Evolutionary conservation across 2,888 invertebrate species (phyloP), one percentile per base, ranked within the genome.

Genomic region (Amphipoea oculea): DNA sequence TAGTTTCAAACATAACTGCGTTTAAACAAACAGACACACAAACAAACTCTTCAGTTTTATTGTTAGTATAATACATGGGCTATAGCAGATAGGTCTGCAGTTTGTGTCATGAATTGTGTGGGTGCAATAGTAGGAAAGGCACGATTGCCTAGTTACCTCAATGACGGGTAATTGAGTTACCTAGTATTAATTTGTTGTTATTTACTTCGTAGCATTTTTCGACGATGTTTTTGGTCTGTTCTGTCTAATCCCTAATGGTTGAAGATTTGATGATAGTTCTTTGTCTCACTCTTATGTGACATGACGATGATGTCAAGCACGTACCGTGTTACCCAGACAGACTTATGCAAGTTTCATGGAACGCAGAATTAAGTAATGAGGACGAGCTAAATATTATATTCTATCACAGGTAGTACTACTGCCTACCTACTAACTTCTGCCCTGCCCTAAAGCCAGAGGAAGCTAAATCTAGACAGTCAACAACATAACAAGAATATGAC

Each of bases 21-120:
- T 40, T 40, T 4, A 5, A 40, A 40, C 40, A 40, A 40, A 4
- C 40, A 40, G 4, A 40, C 40, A 40, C 4, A 40, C 40, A 40
- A 40, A 40, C 5, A 40, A 40, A 40, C 40, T 40, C 40, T 40
- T 40, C 40, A 40, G 40, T 4, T 40, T 40, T 40, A 40, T 5
- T 40, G 5, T 40, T 40, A 40, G 40, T 40, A 40, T 4, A 40
- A 40, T 40, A 40, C 36, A 2, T 36, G 3, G 36, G 40, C 40
- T 40, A 40, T 40, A 40, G 36, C 5, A 40, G 6, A 17, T 70
- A 54, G 60, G 60, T 54, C 77, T 66, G 65, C 76, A 66, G 65
- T 77, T 74, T 42, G 20, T 70, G 48, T 51, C 51, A 79, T 51
- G 66, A 66, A 69, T 73, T 62, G 72, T 54, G 62, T 14, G 54